These are phyloP conservation scores for Drosophila guanche DNA, from an alignment of 1,140 invertebrate species.

Conservation along the genomic window DNA sequence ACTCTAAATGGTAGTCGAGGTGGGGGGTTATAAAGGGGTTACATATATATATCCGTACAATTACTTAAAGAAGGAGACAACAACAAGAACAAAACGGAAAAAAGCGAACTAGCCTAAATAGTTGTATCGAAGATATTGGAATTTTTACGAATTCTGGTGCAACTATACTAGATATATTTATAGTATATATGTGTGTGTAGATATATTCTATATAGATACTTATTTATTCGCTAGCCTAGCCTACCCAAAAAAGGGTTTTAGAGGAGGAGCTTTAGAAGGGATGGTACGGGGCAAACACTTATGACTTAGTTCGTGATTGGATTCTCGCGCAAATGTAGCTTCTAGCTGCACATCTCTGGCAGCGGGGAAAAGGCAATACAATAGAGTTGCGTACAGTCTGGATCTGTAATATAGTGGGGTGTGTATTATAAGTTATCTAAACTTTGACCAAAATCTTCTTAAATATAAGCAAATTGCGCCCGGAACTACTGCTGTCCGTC, in stretches of 20 bases:
- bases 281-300: slow-evolving; percentile 35
- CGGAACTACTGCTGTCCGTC: slow-evolving; percentile 32
- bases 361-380: slow-evolving; percentile 51
- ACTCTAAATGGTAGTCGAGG: slow-evolving; percentile 8
- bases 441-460: slow-evolving; percentile 61
- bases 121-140: slow-evolving; percentile 50
- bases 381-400: slow-evolving; percentile 16
- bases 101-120: slow-evolving; percentile 33
- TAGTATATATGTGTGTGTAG: slow-evolving; percentile 18
- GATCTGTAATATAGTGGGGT: slow-evolving; percentile 29
- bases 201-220: slow-evolving; percentile 21
- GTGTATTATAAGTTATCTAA: slow-evolving; percentile 45
- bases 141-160: slow-evolving; percentile 70
- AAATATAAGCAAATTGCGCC: slow-evolving; percentile 49
- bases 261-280: not conserved
- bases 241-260: slow-evolving; percentile 38
- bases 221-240: slow-evolving; percentile 37
- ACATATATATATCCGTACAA: slow-evolving; percentile 1
- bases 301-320: slow-evolving; percentile 31
- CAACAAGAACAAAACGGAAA: slow-evolving; percentile 11
- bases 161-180: slow-evolving; percentile 25
- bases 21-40: too few species aligned
- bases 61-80: slow-evolving; percentile 9
- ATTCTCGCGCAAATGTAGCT: slow-evolving; percentile 20
- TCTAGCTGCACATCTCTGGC: slow-evolving; percentile 29